Evolutionary conservation across 2,888 invertebrate genomes (phyloP), one percentile per base, ranked within the genome.

Genomic region (Axea sp.): DNA sequence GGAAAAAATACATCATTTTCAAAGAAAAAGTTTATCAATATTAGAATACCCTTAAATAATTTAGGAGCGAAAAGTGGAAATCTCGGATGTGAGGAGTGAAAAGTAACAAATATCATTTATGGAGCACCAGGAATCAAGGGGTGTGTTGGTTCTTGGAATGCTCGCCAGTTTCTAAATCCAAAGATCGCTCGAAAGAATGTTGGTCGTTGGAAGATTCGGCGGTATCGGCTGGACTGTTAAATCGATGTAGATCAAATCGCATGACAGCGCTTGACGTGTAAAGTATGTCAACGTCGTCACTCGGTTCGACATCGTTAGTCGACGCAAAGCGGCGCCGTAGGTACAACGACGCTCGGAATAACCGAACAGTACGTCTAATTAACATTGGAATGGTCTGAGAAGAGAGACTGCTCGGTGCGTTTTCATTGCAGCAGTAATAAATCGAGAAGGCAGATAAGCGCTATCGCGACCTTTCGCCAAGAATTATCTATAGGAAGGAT

Each of bases 251-350:
- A 69, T 73, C 73, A 69, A 65, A 79, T 79, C 80, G 80, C 80
- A 79, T 78, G 77, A 68, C 59, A 59, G 51, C 26, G 28, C 35
- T 76, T 73, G 77, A 74, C 76, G 69, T 73, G 79, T 76, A 80
- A 83, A 79, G 78, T 83, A 80, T 84, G 83, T 81, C 83, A 83
- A 82, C 81, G 84, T 84, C 81, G 81, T 82, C 84, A 85, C 83
- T 81, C 82, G 76, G 81, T 84, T 83, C 64, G 47, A 76, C 77
- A 81, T 82, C 81, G 81, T 82, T 79, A 60, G 62, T 59, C 28
- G 43, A 59, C 49, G 60, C 67, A 68, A 79, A 81, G 80, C 80
- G 79, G 80, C 78, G 79, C 76, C 76, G 78, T 78, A 79, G 79
- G 79, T 75, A 79, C 80, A 83, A 83, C 82, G 60, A 71, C 33